A percentile compares a stretch with the other conserved stretches of the same genome.
These are phyloP conservation scores for Meda fulgida DNA, from an alignment of 2,797 vertebrate genomes.

Conservation along the genomic window DNA sequence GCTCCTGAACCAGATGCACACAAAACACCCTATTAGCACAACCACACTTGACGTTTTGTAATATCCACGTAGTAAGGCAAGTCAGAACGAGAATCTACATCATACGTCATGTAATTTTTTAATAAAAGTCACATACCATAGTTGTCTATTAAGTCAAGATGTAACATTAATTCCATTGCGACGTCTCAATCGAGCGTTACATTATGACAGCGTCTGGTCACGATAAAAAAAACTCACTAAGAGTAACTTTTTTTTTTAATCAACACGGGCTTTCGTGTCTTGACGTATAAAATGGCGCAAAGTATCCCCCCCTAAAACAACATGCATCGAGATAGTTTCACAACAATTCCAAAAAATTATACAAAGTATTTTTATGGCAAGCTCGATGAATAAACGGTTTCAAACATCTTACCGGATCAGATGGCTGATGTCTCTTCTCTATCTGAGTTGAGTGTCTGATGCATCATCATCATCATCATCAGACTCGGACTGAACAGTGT, in stretches of 20 bases:
- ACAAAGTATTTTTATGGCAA: background rate
- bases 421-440: background rate
- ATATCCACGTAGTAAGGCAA: background rate
- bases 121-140: background rate
- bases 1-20: background rate
- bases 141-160: background rate
- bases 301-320: constrained; percentile 12
- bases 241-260: constrained; percentile 38
- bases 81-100: background rate
- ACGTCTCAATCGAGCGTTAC: background rate
- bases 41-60: background rate
- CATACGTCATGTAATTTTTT: background rate
- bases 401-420: constrained; percentile 36
- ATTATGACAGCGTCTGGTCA: background rate
- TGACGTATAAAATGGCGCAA: constrained; percentile 54
- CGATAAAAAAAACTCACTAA: background rate
- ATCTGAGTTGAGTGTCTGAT: constrained; percentile 10
- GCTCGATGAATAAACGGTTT: background rate
- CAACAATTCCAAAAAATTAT: background rate
- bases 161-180: constrained; percentile 1
- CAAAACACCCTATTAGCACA: background rate
- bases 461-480: constrained; percentile 12
- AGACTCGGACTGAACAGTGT: constrained; percentile 19
- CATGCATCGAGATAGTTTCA: background rate
- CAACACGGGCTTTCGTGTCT: constrained; percentile 12